These are phyloP conservation scores for Lacerta bilineata DNA, from an alignment of 2,797 vertebrate genomes.

Conservation along the genomic window DNA sequence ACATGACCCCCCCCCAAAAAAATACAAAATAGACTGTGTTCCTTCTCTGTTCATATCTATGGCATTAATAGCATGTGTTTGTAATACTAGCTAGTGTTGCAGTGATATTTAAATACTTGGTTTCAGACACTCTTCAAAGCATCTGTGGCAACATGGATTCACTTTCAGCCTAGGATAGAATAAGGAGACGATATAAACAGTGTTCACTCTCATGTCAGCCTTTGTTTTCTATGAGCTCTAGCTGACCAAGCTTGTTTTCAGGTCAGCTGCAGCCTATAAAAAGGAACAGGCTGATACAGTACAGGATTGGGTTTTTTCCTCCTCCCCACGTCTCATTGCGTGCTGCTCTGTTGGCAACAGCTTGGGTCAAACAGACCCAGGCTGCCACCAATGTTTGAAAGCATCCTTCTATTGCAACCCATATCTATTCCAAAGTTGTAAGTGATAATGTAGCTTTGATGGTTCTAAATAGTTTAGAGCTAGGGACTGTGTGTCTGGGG, in stretches of 20 bases:
- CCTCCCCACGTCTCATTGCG: not conserved
- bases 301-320: not conserved
- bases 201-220: not conserved
- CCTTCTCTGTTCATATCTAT: not conserved
- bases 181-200: not conserved
- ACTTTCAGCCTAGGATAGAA: not conserved
- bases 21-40: not conserved
- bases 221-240: slow-evolving; percentile 2
- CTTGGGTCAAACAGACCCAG: not conserved
- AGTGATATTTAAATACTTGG: not conserved
- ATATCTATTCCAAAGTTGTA: not conserved
- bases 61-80: not conserved
- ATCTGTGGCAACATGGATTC: not conserved
- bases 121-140: not conserved
- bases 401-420: not conserved
- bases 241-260: slow-evolving; percentile 16
- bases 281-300: not conserved
- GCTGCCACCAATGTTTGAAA: not conserved
- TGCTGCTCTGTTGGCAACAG: not conserved
- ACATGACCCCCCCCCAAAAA: too few species aligned
- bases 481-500: not conserved
- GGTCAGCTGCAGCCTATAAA: slow-evolving; percentile 26
- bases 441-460: not conserved
- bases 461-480: slow-evolving; percentile 1
- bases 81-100: not conserved